These are phyloP conservation scores for Uropsilus gracilis DNA, from an alignment of 2,113 vertebrate species.

Conservation along the genomic window DNA sequence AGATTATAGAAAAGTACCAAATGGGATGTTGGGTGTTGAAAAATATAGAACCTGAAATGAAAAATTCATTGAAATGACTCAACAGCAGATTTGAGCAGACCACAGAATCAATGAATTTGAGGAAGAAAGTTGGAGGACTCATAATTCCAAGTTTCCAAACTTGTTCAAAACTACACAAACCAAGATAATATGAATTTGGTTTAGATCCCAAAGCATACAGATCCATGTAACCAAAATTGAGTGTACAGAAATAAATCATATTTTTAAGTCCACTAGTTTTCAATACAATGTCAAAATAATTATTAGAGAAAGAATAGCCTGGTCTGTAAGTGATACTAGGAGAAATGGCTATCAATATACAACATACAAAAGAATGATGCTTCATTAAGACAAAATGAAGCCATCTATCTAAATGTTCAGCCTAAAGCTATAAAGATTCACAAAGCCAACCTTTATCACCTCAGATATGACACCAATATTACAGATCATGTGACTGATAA, in stretches of 20 bases:
- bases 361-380: neutral
- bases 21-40: neutral
- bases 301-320: neutral
- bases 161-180: neutral
- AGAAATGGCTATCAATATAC: neutral
- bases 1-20: neutral
- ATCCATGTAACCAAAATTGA: neutral
- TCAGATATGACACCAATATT: conserved; percentile 2
- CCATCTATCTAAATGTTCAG: too few relatives aligned
- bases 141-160: neutral
- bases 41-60: neutral
- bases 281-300: neutral
- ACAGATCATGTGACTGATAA: neutral
- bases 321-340: neutral
- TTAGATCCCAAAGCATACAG: neutral
- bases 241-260: neutral
- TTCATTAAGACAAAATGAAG: neutral
- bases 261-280: neutral
- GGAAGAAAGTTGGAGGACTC: neutral
- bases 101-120: neutral
- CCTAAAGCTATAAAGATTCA: neutral
- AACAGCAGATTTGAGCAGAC: neutral
- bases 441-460: neutral
- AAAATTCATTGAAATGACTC: neutral
- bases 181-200: neutral